Percentiles rank a stretch among this genome's conserved stretches.
Conservation (phyloP, 2,888 invertebrate genomes). For the Phrixothrix hirtus region DNA sequence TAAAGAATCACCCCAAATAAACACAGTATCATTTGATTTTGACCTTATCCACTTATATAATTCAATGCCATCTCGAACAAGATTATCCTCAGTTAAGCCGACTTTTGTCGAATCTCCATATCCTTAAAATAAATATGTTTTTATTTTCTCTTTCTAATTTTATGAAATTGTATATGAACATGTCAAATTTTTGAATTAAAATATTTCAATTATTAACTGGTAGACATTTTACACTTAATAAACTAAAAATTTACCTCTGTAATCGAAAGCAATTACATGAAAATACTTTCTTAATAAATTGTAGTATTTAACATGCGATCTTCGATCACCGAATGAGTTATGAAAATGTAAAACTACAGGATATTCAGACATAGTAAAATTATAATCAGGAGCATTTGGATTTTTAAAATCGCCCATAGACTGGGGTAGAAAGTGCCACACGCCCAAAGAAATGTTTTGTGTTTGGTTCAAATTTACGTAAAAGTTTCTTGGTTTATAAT, state of each 20-base stretch:
- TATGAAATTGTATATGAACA: no score
- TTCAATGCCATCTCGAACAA: slow-evolving; percentile 47
- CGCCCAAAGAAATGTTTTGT: not conserved
- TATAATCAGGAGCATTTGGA: not conserved
- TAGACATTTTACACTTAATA: no score
- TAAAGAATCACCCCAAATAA: slow-evolving; percentile 50
- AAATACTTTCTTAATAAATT: slow-evolving; percentile 70
- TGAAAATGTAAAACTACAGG: slow-evolving; percentile 39
- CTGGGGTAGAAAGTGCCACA: not conserved
- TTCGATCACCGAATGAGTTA: slow-evolving; percentile 42
- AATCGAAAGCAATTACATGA: slow-evolving; percentile 81
- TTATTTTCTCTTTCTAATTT: not conserved
- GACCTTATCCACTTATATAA: slow-evolving; percentile 44
- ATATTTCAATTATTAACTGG: no score
- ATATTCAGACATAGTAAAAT: not conserved
- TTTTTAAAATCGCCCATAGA: not conserved
- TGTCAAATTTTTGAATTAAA: no score
- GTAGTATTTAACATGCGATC: slow-evolving; percentile 66
- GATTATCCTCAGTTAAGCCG: slow-evolving; percentile 43
- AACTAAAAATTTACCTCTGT: slow-evolving; percentile 67
- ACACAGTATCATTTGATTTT: slow-evolving; percentile 42
- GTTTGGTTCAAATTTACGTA: not conserved
- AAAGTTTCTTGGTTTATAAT: not conserved
- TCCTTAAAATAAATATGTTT: slow-evolving; percentile 33
- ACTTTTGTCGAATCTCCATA: slow-evolving; percentile 49